These are phyloP conservation scores for Paratrypauchen microcephalus DNA, from an alignment of 2,797 vertebrate genomes.

Conservation along the genomic window DNA sequence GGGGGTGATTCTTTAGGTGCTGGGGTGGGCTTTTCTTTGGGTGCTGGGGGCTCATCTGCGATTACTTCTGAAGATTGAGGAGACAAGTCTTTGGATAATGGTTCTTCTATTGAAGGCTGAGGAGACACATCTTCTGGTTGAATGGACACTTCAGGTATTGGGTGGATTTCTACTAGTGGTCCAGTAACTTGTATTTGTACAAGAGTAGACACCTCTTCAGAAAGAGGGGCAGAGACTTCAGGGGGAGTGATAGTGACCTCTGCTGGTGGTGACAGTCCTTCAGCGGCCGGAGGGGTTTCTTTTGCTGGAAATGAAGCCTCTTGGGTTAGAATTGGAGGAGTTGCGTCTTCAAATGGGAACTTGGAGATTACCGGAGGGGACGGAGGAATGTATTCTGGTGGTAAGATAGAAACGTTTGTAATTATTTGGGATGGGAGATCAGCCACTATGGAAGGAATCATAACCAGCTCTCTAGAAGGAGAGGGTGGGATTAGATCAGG, in stretches of 20 bases:
- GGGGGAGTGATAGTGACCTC: neutral
- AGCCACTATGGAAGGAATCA: neutral
- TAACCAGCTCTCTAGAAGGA: conserved; percentile 2
- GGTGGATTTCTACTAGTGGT: neutral
- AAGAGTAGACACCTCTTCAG: neutral
- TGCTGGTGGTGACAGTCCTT: neutral
- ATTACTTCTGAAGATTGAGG: conserved; percentile 8
- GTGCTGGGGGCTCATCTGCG: neutral
- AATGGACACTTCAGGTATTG: conserved; percentile 2
- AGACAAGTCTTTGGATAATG: conserved; percentile 1
- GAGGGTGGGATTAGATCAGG: conserved; percentile 3
- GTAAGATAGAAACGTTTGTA: neutral
- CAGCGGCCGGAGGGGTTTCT: neutral
- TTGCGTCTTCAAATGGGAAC: conserved; percentile 1
- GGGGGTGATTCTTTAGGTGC: neutral
- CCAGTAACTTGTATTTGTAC: neutral
- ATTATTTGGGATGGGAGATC: neutral
- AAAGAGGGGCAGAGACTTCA: neutral
- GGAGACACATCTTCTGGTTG: neutral
- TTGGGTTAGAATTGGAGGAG: conserved; percentile 1
- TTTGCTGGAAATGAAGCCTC: neutral
- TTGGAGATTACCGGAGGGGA: neutral
- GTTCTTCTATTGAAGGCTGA: neutral
- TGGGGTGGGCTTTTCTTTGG: neutral
- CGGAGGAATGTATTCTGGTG: neutral